Evolutionary conservation across 2,797 vertebrate species (phyloP), one percentile per base, ranked within the genome.

Genomic region (Acrossocheilus wenchowensis): DNA sequence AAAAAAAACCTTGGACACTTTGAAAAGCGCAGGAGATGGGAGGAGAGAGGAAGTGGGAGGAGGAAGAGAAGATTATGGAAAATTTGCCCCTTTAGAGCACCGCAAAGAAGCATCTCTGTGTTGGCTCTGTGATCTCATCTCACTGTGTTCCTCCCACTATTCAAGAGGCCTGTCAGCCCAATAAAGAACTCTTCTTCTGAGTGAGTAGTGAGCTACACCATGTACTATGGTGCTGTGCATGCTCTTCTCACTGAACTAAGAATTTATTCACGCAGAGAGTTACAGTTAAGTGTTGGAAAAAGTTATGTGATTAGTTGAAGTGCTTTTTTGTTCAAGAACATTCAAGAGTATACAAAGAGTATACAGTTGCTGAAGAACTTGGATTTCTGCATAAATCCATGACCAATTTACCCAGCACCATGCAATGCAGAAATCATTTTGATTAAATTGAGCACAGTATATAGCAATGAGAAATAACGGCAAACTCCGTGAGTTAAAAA

Each of bases 1-100:
- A 92, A 90, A 91, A 89, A 90, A 36, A 90, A 84, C 89, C 86
- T 86, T 92, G 90, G 91, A 91, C 89, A 86, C 87, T 88, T 93
- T 92, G 88, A 91, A 92, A 93, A 93, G 84, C 26, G 36, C 83
- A 68, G 48, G 48, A 85, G 83, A 87, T 81, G 86, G 78, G 21
- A 41, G 88, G 90, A 92, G 89, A 92, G 90, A 90, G 41, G 50
- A 81, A 81, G 74, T 79, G 36, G 82, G 78, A 91, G 89, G 88
- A 73, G 66, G 90, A 88, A 84, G 39, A 64, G 34, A 83, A 82
- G 72, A 84, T 84, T 74, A 60, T 79, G 83, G 69, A 64, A 86
- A 81, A 81, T 79, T 2, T 57, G 77, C 52, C 52, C 52, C 81
- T 90, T 83, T 87, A 80, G 75, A 93, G 88, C 84, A 88, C 41